Base-by-base conservation (phyloP, 2,888 invertebrate genomes). In the Parnassius apollo region DNA sequence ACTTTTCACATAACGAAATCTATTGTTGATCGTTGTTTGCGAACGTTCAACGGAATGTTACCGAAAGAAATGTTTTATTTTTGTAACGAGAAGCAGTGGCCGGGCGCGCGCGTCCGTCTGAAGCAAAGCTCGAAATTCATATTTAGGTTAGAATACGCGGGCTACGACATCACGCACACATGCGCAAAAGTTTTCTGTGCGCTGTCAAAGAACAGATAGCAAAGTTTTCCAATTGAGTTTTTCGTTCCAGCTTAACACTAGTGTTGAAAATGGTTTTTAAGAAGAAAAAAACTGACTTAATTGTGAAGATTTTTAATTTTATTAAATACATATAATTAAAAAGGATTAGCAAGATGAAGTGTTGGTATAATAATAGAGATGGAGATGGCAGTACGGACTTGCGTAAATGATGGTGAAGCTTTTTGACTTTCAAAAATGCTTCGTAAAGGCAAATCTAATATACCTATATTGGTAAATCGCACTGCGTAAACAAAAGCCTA, bases 141-240 rank as follows among this genome's bases (percentile, higher is more conserved):
- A 89, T 89, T 88, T 90, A 89, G 91, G 91, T 91, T 91, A 88
- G 87, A 88, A 86, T 86, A 76, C 82, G 85, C 84, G 86, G 82
- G 86, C 79, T 81, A 86, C 74, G 83, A 83, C 83, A 84, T 83
- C 82, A 83, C 81, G 69, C 85, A 86, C 85, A 86, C 87, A 86
- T 83, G 86, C 88, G 87, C 86, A 82, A 65, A 75, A 62, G 49
- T 69, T 75, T 77, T 74, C 70, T 67, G 71, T 57, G 78, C 70
- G 74, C 61, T 62, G 71, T 44, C 90, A 89, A 76, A 86, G 90
- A 87, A 54, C 73, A 75, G 2, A 45, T n/a, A 35, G 18, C 62
- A 51, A 64, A 42, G 22, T 53, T 60, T 54, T 11, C 18, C 55
- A 18, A 42, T 13, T 50, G 18, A 18, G 10, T 18, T 9, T 18